Conservation (phyloP, 2,888 invertebrate species). For the Drosophila maculinotata region DNA sequence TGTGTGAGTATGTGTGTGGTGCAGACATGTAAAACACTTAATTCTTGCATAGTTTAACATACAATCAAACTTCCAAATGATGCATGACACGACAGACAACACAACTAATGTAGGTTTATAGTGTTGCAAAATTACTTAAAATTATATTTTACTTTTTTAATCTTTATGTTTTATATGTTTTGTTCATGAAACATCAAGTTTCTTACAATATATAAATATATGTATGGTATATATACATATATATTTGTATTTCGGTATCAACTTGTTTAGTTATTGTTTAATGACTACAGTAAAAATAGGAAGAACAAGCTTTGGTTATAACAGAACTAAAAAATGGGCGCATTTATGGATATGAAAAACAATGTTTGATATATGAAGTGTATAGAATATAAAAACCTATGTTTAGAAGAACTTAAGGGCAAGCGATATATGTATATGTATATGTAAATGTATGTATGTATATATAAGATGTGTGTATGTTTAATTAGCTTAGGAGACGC, state of each 20-base stretch:
- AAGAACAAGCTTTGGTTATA: slow-evolving; percentile 77
- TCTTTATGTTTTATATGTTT: slow-evolving; percentile 12
- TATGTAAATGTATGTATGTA: slow-evolving; percentile 9
- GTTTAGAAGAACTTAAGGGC: slow-evolving; percentile 23
- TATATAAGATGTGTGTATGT: slow-evolving; percentile 14
- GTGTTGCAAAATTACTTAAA: slow-evolving; percentile 25
- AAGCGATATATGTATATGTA: slow-evolving; percentile 17
- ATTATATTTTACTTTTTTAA: slow-evolving; percentile 2
- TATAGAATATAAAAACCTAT: background rate
- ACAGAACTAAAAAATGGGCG: slow-evolving; percentile 39
- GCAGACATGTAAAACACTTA: slow-evolving; percentile 43
- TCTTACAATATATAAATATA: slow-evolving; percentile 21
- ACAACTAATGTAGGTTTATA: slow-evolving; percentile 21
- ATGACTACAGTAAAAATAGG: slow-evolving; percentile 58
- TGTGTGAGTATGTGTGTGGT: slow-evolving; percentile 15
- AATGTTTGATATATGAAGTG: slow-evolving; percentile 13
- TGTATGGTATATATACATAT: slow-evolving; percentile 1
- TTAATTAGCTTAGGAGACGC: slow-evolving; percentile 39
- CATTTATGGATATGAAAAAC: slow-evolving; percentile 7
- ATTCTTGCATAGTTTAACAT: slow-evolving; percentile 25
- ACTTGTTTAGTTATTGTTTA: slow-evolving; percentile 27
- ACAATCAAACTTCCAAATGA: slow-evolving; percentile 25
- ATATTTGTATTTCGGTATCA: slow-evolving; percentile 13
- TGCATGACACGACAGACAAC: slow-evolving; percentile 29
- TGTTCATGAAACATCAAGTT: slow-evolving; percentile 32